Base-by-base conservation (phyloP, 1,140 invertebrate species). In the Brachionus sp. region DNA sequence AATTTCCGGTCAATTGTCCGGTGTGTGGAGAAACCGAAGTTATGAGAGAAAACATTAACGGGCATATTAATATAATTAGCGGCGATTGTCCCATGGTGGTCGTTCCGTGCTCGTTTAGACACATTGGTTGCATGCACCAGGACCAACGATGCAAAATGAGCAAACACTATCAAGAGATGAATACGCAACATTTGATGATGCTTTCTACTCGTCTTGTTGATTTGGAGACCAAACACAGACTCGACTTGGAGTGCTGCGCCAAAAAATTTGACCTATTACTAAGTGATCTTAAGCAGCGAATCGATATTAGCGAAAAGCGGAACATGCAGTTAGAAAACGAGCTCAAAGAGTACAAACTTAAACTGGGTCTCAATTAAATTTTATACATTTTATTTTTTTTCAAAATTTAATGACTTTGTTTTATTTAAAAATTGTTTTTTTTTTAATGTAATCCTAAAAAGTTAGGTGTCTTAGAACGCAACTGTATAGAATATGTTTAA, bases 151-250 rank as follows among this genome's bases (percentile, higher is more conserved):
- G 70, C 33, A 75, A 75, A 75, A 75, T 75, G 70, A 75, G 70
- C 39, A 75, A 75, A n/a, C 70, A 75, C 70, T 75, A 75, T 50
- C 70, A 75, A 46, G 70, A 75, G 19, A 75, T 75, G 70, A 75
- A 75, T 29, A 75, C 70, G 3, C 70, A 75, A 25, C 70, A 75
- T 75, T 42, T 75, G 44, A 75, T 75, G 70, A 75, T 75, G 70
- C 33, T 75, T 10, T 75, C 70, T 4, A 75, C 70, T 1, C 39
- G 70, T 46, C 25, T 75, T 12, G 70, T 75, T 39, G 70, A 75
- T 75, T 75, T 75, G 42, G 70, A 75, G 42, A 75, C 70, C 44
- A 75, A 75, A 46, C 70, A 75, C 25, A 44, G 70, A 33, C 39
- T 75, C 6, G 70, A 75, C 42, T 39, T 75, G 70, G 70, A 75